Percentiles rank a stretch among this genome's conserved stretches.
Evolutionary conservation across 2,797 vertebrate species (phyloP).

Genomic region (Ammospiza maritima): DNA sequence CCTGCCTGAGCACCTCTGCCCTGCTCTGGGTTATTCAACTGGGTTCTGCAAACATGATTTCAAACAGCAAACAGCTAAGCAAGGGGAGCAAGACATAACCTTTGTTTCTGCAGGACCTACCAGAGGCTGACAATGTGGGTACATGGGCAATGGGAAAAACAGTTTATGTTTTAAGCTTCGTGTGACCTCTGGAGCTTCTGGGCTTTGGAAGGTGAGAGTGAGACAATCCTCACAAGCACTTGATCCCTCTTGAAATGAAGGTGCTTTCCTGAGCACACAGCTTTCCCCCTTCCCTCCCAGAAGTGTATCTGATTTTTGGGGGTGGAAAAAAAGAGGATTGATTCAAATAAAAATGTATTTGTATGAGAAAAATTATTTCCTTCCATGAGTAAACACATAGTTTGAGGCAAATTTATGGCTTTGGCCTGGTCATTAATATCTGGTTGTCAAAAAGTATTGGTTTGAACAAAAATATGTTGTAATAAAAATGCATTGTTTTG

Average conservation of each 20-base stretch:
- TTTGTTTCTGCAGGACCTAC: background rate
- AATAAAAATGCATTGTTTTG: slow-evolving; percentile 88
- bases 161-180: background rate
- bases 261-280: slow-evolving; percentile 58
- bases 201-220: background rate
- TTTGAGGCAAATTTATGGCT: slow-evolving; percentile 85
- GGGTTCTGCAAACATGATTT: background rate
- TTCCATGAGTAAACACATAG: slow-evolving; percentile 81
- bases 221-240: background rate
- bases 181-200: slow-evolving; percentile 10
- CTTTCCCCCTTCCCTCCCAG: slow-evolving; percentile 56
- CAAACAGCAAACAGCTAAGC: background rate
- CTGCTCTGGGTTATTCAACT: background rate
- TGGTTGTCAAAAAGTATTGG: slow-evolving; percentile 87
- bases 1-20: background rate
- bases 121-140: background rate
- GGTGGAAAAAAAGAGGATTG: slow-evolving; percentile 66
- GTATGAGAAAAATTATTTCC: slow-evolving; percentile 86
- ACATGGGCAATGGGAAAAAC: background rate
- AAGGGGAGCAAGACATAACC: background rate
- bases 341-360: slow-evolving; percentile 85
- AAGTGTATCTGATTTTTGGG: slow-evolving; percentile 75
- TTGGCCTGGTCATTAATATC: slow-evolving; percentile 84
- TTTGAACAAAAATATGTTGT: slow-evolving; percentile 87
- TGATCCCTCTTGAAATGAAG: slow-evolving; percentile 59